Conservation (phyloP, 2,113 vertebrate genomes). For the Eulacestoma nigropectus region DNA sequence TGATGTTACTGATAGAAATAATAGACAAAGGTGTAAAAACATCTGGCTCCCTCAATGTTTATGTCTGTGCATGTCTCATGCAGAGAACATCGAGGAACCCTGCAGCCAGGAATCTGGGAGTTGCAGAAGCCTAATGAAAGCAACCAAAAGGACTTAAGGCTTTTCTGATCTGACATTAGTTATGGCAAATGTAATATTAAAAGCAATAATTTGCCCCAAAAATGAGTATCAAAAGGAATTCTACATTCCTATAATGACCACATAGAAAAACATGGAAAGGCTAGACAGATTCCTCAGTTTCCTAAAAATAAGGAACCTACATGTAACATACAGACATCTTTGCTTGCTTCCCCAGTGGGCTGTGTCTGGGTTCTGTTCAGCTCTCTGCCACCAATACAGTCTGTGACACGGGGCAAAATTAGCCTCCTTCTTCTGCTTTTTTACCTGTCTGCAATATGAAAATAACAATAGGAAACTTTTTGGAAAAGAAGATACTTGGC, state of each 20-base stretch:
- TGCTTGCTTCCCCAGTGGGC: not conserved
- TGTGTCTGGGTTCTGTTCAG: not conserved
- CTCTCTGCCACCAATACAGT: not conserved
- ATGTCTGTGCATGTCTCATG: not conserved
- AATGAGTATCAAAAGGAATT: not conserved
- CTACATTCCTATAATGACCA: not conserved
- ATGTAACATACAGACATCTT: not conserved
- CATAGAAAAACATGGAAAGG: not conserved
- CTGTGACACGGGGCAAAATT: not conserved
- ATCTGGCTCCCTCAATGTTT: not conserved
- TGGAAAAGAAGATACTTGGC: not conserved
- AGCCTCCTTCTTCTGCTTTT: not conserved
- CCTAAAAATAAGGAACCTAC: not conserved
- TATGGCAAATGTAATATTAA: not conserved
- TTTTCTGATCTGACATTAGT: not conserved
- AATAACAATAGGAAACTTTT: not conserved
- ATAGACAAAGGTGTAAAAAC: not conserved
- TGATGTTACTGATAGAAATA: not conserved
- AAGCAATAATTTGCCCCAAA: not conserved
- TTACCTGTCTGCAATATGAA: not conserved
- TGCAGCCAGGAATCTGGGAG: not conserved
- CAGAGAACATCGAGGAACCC: not conserved
- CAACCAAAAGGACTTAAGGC: fast-evolving
- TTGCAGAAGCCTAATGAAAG: not conserved
- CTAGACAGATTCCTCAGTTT: not conserved